These are phyloP conservation scores for Dynastes tityus DNA, from an alignment of 2,888 invertebrate genomes.

Conservation along the genomic window DNA sequence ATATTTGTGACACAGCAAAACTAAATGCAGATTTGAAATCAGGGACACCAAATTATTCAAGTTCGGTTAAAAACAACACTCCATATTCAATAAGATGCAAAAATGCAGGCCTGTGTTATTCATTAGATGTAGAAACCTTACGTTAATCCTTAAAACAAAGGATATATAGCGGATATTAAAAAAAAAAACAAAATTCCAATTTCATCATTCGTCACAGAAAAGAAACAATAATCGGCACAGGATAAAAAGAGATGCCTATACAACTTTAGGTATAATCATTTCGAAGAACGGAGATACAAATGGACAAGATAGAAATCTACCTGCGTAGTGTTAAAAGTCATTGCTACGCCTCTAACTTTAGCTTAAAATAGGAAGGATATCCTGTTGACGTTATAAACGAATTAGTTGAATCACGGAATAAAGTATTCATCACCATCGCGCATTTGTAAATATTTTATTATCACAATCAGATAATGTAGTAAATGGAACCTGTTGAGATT, in stretches of 20 bases:
- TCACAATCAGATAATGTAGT: not conserved
- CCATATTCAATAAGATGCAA: too few species aligned
- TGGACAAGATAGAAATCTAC: slow-evolving; percentile 7
- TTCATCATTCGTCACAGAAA: not conserved
- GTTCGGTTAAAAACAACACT: too few species aligned
- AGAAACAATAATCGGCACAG: not conserved
- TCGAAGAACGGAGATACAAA: not conserved
- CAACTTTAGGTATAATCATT: not conserved
- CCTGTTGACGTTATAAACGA: not conserved
- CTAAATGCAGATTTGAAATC: too few species aligned
- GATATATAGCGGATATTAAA: too few species aligned
- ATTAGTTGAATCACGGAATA: not conserved
- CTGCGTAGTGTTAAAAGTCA: not conserved
- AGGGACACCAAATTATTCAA: too few species aligned
- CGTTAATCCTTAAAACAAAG: too few species aligned
- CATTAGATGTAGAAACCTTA: too few species aligned
- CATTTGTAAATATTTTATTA: not conserved
- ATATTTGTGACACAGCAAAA: too few species aligned
- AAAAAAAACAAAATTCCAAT: too few species aligned
- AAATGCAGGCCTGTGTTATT: too few species aligned
- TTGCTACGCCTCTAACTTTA: not conserved
- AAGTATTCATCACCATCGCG: not conserved
- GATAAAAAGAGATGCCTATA: not conserved
- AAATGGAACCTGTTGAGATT: too few species aligned
- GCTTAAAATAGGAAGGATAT: slow-evolving; percentile 3